Conservation (phyloP, 2,888 invertebrate genomes). For the Anthophora plumipes region DNA sequence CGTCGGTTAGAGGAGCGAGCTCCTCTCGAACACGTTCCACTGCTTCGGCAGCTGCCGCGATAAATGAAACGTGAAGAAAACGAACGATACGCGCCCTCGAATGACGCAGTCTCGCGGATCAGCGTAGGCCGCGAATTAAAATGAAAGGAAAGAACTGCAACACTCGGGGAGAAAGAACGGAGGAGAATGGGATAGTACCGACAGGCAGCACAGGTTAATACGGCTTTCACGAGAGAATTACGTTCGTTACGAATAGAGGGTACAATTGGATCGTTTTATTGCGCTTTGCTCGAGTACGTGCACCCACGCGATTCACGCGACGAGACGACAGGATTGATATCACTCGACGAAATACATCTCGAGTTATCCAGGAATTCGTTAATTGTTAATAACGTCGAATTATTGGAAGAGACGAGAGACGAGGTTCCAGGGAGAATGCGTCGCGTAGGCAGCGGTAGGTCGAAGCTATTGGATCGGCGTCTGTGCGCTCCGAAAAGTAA, state of each 20-base stretch:
- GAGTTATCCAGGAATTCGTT: constrained; percentile 31
- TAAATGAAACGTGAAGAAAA: constrained; percentile 8
- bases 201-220: constrained; percentile 44
- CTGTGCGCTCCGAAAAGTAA: background rate
- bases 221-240: constrained; percentile 53
- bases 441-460: background rate
- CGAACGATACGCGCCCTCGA: constrained; percentile 17
- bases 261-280: constrained; percentile 53
- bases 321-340: background rate
- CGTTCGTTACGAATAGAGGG: constrained; percentile 35
- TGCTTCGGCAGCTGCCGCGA: background rate
- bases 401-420: background rate
- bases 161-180: background rate
- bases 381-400: constrained; percentile 40
- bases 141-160: no score
- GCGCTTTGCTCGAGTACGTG: background rate
- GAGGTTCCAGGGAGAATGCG: background rate
- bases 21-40: background rate
- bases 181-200: no score
- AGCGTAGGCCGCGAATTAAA: background rate
- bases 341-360: background rate
- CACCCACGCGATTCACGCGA: background rate
- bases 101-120: constrained; percentile 20
- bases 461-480: background rate
- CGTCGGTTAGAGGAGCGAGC: background rate